Base-by-base conservation (phyloP, 2,888 invertebrate genomes). In the Aphidoletes aphidimyza region DNA sequence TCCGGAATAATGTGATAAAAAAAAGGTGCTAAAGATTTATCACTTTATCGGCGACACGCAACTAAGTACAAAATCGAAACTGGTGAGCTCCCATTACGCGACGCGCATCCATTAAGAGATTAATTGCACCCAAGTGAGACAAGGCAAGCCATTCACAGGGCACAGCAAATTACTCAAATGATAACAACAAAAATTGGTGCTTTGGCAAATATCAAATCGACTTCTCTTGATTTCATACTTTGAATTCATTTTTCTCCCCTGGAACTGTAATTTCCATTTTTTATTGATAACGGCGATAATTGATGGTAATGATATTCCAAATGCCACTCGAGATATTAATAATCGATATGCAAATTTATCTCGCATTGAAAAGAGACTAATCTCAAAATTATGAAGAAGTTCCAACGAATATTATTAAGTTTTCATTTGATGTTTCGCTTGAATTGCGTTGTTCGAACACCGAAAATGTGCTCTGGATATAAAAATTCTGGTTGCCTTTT, bases 1-100 rank as follows among this genome's bases (percentile, higher is more conserved):
- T 54, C 54, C 22, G 6, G 8, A 36, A 37, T 81, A n/a, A 81
- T 22, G n/a, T 81, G 19, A 36, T n/a, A 81, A 34, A 69, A 36
- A 81, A 81, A 81, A 81, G 81, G 81, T 81, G 81, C 81, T 37
- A 81, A 81, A 36, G 37, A 81, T 81, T 81, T 81, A 81, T 81
- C 81, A 81, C 81, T 36, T n/a, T n/a, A 37, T n/a, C 81, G 37
- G 22, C 78, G 78, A 36, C 34, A 78, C 34, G 54, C 54, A 81
- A 81, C 36, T 78, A 19, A 78, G n/a, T 37, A 37, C 81, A 81
- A 81, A n/a, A n/a, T 81, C 81, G 81, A 69, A 69, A n/a, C n/a
- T n/a, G n/a, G 30, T 26, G 9, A 14, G 34, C 11, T 30, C 14
- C 69, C 69, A 69, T 30, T 34, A 34, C 26, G 69, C 26, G 30